Evolutionary conservation across 2,113 vertebrate species (phyloP).

Genomic region (Holacanthus passer): DNA sequence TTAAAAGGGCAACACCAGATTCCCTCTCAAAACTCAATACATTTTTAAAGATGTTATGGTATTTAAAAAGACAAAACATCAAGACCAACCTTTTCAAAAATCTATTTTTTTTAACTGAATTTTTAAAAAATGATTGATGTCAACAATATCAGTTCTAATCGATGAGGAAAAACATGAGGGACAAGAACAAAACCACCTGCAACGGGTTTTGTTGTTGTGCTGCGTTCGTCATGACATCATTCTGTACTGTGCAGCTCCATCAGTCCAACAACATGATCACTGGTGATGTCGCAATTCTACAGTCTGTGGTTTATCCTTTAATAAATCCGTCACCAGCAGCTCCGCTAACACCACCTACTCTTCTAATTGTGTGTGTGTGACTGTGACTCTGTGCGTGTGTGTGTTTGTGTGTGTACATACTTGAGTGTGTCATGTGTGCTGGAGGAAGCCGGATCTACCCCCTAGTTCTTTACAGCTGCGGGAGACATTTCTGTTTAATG

Average conservation of each 20-base stretch:
- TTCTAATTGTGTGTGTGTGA: conserved; percentile 23
- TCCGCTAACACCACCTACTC: conserved; percentile 59
- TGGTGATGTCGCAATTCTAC: conserved; percentile 3
- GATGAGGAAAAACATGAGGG: neutral
- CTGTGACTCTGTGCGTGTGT: conserved; percentile 19
- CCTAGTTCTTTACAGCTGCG: conserved; percentile 67
- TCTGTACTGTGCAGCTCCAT: neutral
- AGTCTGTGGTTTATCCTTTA: conserved; percentile 49
- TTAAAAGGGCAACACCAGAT: neutral
- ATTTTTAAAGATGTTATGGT: neutral
- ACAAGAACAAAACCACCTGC: neutral
- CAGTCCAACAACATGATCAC: neutral
- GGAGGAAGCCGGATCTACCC: conserved; percentile 63
- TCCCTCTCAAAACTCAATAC: neutral
- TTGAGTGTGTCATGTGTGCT: conserved; percentile 27
- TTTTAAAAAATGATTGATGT: no score
- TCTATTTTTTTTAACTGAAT: no score
- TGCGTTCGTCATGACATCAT: conserved; percentile 1
- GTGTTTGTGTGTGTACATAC: conserved; percentile 7
- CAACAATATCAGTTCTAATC: neutral
- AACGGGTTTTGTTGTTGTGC: neutral
- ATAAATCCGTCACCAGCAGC: conserved; percentile 52
- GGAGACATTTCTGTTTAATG: conserved; percentile 72
- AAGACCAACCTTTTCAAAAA: no score
- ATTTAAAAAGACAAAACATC: no score